Evolutionary conservation across 2,797 vertebrate genomes (phyloP), one percentile per base, ranked within the genome.

Genomic region (Sphenodon punctatus): DNA sequence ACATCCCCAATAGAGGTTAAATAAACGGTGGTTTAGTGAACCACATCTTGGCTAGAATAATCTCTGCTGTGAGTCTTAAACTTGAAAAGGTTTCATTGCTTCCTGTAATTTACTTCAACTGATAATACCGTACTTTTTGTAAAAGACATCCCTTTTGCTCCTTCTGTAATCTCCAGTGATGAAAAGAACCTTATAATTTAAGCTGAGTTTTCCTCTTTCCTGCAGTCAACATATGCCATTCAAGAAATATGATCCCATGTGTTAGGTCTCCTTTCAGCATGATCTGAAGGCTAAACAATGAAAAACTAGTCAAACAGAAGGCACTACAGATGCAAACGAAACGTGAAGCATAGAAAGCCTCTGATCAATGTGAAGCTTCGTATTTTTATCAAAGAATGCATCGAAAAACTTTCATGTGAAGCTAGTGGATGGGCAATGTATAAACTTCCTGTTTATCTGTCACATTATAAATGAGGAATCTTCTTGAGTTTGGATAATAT

Each of bases 241-340:
- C 82, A 73, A 34, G 86, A 88, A 92, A 82, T 41, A 51, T 71
- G 87, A 56, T 53, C 88, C 85, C 6, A 20, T 83, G 74, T 63
- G 23, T 82, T 87, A 93, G 86, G 27, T 87, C 58, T 82, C 90
- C 17, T 90, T 85, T 87, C 78, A 78, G 81, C 25, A 8, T 36
- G 27, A 48, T 67, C 83, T 78, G 78, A 88, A 85, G 78, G 63
- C 88, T 92, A 84, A 92, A 88, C 16, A 91, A 88, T 67, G 78
- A 67, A 63, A 81, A 92, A 86, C 15, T 38, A 90, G 91, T 88
- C 69, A 56, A 59, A 77, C 86, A 66, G 83, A 84, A 92, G 87
- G 78, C 72, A 86, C 70, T 66, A 65, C 81, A 82, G 90, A 90
- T 27, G 66, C 53, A 77, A 82, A 83, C 34, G 63, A 80, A 49